These are phyloP conservation scores for Anticlea derivata DNA, from an alignment of 2,888 invertebrate genomes.

Conservation along the genomic window DNA sequence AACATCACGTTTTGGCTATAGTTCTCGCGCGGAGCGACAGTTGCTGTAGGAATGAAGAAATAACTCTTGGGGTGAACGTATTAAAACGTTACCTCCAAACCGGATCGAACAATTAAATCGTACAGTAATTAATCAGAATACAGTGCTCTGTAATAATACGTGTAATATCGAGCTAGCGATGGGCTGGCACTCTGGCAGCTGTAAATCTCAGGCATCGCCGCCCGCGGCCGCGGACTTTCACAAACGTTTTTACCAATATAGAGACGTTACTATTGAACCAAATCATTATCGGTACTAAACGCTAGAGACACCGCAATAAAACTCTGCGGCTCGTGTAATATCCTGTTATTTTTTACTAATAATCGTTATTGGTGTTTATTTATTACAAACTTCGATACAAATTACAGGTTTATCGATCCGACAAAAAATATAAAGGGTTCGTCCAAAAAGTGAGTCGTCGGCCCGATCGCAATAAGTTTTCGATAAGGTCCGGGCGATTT, in stretches of 20 bases:
- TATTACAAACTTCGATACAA: slow-evolving; percentile 79
- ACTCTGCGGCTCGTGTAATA: slow-evolving; percentile 70
- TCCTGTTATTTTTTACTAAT: slow-evolving; percentile 83
- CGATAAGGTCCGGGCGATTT: slow-evolving; percentile 82
- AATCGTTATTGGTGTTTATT: slow-evolving; percentile 84
- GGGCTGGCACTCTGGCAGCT: slow-evolving; percentile 59
- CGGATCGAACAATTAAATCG: slow-evolving; percentile 71
- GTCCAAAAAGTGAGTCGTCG: slow-evolving; percentile 82
- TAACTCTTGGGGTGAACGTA: slow-evolving; percentile 67
- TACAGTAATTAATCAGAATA: slow-evolving; percentile 74
- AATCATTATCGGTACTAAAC: slow-evolving; percentile 54
- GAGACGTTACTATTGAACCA: slow-evolving; percentile 77
- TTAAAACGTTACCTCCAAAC: slow-evolving; percentile 66
- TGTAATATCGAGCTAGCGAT: slow-evolving; percentile 70
- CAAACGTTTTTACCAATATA: slow-evolving; percentile 77
- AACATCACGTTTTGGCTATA: slow-evolving; percentile 59
- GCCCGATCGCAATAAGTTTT: slow-evolving; percentile 82
- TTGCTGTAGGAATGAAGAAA: slow-evolving; percentile 64
- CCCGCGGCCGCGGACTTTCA: slow-evolving; percentile 75
- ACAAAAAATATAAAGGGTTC: slow-evolving; percentile 82
- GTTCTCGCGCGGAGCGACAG: slow-evolving; percentile 46
- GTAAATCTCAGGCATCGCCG: slow-evolving; percentile 72
- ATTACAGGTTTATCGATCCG: slow-evolving; percentile 80
- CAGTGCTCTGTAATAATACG: slow-evolving; percentile 77
- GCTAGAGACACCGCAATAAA: slow-evolving; percentile 72